phyloP scores from a whole-genome alignment of 2,113 vertebrate genomes.

The Meriones unguiculatus region DNA sequence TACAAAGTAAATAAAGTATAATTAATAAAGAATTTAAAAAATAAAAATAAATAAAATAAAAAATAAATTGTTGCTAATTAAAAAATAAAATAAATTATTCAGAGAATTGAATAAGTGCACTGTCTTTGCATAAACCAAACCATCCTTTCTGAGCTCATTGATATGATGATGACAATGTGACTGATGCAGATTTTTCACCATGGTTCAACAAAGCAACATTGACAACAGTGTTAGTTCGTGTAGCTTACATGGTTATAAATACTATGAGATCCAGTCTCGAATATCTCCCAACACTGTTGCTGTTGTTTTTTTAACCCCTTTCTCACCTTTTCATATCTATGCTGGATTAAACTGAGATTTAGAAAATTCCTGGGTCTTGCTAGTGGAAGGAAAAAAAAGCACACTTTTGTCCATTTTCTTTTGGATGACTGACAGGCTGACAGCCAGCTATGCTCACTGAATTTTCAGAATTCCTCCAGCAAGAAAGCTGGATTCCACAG shows the following conservation, averaged over 20 bases:
- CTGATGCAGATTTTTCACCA: neutral
- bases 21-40: too few species aligned
- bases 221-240: neutral
- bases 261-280: accelerated
- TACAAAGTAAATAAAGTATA: too few species aligned
- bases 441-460: neutral
- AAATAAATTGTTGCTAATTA: too few species aligned
- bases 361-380: neutral
- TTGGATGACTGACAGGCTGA: neutral
- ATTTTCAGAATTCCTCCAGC: constrained; percentile 23
- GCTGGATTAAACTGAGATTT: constrained; percentile 28
- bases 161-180: neutral
- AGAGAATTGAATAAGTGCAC: neutral
- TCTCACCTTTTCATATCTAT: constrained; percentile 10
- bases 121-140: neutral
- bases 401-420: neutral
- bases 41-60: too few species aligned
- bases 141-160: neutral
- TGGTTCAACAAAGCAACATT: neutral
- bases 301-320: constrained; percentile 7
- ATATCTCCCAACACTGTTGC: neutral
- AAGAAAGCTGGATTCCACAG: neutral
- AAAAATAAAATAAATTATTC: neutral
- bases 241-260: neutral
- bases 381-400: neutral